Percentiles rank a stretch among this genome's conserved stretches.
Evolutionary conservation across 2,113 vertebrate genomes (phyloP).

Genomic region (Stegostoma tigrinum): DNA sequence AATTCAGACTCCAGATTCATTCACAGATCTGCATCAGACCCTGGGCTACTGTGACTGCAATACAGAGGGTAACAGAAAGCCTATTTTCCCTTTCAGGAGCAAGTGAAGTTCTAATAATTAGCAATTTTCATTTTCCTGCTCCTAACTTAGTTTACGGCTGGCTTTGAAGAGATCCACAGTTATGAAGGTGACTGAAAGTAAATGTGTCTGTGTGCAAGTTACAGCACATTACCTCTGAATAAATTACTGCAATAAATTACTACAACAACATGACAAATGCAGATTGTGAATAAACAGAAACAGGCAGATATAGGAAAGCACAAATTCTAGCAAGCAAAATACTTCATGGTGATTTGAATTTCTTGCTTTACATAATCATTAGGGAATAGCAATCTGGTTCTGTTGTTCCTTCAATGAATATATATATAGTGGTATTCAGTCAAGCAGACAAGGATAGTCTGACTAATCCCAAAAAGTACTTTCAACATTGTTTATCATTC

Average conservation of each 20-base stretch:
- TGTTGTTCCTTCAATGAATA: neutral
- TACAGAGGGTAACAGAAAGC: neutral
- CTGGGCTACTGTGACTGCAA: neutral
- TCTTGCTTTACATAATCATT: neutral
- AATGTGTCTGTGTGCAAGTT: neutral
- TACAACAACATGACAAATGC: neutral
- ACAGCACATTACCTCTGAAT: neutral
- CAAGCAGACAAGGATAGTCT: neutral
- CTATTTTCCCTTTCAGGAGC: neutral
- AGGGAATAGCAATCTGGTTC: neutral
- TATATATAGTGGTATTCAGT: neutral
- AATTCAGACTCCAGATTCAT: neutral
- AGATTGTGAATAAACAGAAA: neutral
- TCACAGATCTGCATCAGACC: neutral
- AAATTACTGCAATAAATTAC: neutral
- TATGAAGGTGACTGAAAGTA: neutral
- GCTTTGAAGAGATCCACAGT: neutral
- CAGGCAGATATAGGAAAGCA: neutral
- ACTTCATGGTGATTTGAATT: neutral
- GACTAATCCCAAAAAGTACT: neutral
- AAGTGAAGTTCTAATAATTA: neutral
- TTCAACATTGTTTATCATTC: neutral
- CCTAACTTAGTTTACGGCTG: neutral
- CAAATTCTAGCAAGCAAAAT: neutral
- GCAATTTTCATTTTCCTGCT: neutral